Evolutionary conservation across 2,888 invertebrate species (phyloP).

Genomic region (Diploptera punctata): DNA sequence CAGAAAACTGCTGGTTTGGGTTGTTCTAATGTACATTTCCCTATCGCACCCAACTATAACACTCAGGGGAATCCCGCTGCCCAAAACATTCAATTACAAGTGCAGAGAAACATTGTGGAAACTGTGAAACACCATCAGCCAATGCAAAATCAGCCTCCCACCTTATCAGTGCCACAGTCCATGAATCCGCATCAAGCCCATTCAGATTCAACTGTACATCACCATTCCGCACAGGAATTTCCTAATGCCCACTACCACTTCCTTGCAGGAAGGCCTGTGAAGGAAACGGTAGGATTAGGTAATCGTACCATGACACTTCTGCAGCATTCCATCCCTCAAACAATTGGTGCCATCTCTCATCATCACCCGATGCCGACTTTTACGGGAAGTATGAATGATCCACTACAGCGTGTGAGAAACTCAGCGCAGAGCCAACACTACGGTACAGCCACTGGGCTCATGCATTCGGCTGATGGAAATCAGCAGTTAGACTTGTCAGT

Average conservation of each 20-base stretch:
- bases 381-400: constrained; percentile 32
- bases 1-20: constrained; percentile 31
- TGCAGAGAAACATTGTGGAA: constrained; percentile 23
- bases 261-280: constrained; percentile 25
- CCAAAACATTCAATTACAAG: constrained; percentile 36
- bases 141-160: constrained; percentile 27
- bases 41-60: constrained; percentile 32
- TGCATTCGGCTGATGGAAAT: constrained; percentile 20
- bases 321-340: constrained; percentile 29
- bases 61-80: constrained; percentile 16
- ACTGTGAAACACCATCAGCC: constrained; percentile 30
- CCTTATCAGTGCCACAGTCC: constrained; percentile 19
- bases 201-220: constrained; percentile 9
- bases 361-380: constrained; percentile 36
- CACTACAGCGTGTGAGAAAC: constrained; percentile 28
- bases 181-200: constrained; percentile 33
- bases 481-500: constrained; percentile 37
- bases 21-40: constrained; percentile 33
- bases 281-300: constrained; percentile 27
- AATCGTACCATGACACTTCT: constrained; percentile 25
- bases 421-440: constrained; percentile 27
- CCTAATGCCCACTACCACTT: constrained; percentile 33
- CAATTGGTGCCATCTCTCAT: constrained; percentile 36
- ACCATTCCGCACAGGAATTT: constrained; percentile 37
- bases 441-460: constrained; percentile 18